These are phyloP conservation scores for Balaenoptera acutorostrata DNA, from an alignment of 2,113 vertebrate genomes.

Conservation along the genomic window DNA sequence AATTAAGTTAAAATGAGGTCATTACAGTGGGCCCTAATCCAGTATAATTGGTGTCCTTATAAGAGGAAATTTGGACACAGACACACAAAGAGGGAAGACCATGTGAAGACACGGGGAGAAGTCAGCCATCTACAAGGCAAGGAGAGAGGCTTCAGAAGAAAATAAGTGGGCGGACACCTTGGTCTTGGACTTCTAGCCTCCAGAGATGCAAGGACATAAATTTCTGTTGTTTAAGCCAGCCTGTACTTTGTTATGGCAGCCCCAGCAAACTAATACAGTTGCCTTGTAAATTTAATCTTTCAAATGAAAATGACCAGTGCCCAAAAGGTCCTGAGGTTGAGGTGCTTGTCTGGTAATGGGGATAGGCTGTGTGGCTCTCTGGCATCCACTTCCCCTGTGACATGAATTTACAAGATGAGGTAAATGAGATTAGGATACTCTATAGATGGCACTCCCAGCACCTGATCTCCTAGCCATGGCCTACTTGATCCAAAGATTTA, in stretches of 20 bases:
- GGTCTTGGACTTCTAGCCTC: background rate
- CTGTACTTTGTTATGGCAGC: background rate
- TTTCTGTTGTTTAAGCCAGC: background rate
- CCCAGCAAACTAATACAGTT: background rate
- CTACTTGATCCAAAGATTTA: background rate
- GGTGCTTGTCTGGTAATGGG: background rate
- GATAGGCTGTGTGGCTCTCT: background rate
- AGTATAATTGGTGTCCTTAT: background rate
- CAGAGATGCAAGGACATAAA: background rate
- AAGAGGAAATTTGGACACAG: background rate
- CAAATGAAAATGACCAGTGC: conserved; percentile 9
- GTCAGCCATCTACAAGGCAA: background rate
- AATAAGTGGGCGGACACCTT: background rate
- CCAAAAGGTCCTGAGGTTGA: background rate
- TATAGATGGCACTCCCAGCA: background rate
- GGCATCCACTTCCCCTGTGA: background rate
- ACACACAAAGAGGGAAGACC: background rate
- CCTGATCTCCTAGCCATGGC: background rate
- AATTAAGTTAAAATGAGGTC: background rate
- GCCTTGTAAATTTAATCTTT: conserved; percentile 16
- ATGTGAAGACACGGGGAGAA: background rate
- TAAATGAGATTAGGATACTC: background rate
- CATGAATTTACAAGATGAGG: background rate
- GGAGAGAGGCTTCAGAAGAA: background rate
- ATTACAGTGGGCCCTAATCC: background rate